These are phyloP conservation scores for Gandaritis pyraliata DNA, from an alignment of 2,888 invertebrate genomes.

Conservation along the genomic window DNA sequence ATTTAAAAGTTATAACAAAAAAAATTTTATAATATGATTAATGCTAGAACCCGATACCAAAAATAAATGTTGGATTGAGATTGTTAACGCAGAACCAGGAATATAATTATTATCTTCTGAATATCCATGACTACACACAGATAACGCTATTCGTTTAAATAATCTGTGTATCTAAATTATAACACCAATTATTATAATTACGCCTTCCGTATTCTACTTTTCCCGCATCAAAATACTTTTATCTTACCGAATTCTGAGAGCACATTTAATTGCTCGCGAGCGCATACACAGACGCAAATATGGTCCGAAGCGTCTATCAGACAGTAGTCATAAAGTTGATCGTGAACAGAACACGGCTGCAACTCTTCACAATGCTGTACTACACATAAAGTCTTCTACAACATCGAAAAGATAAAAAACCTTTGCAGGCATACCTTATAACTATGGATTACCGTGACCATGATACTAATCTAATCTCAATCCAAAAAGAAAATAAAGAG, in stretches of 20 bases:
- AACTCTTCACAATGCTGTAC: constrained; percentile 6
- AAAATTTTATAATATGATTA: not conserved
- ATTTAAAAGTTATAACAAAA: not conserved
- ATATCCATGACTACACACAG: constrained; percentile 30
- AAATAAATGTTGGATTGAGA: constrained; percentile 29
- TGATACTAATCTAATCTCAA: constrained; percentile 31
- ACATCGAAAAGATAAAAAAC: constrained; percentile 20
- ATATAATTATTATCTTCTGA: constrained; percentile 21
- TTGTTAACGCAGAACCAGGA: constrained; percentile 19
- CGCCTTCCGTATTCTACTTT: constrained; percentile 6
- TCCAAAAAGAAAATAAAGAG: constrained; percentile 32
- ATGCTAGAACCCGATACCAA: constrained; percentile 11
- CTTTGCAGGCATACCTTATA: constrained; percentile 13
- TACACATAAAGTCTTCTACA: constrained; percentile 1
- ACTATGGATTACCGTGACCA: constrained; percentile 16
- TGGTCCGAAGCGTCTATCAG: not conserved
- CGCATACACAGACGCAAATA: not conserved
- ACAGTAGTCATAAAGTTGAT: not conserved
- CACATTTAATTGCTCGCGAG: not conserved
- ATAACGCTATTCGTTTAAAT: constrained; percentile 34
- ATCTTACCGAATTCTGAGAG: not conserved
- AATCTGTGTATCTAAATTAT: constrained; percentile 28
- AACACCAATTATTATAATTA: constrained; percentile 22
- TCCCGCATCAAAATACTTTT: not conserved
- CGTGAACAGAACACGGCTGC: constrained; percentile 3